Conservation (phyloP, 2,797 vertebrate genomes). For the Hirundo rustica region DNA sequence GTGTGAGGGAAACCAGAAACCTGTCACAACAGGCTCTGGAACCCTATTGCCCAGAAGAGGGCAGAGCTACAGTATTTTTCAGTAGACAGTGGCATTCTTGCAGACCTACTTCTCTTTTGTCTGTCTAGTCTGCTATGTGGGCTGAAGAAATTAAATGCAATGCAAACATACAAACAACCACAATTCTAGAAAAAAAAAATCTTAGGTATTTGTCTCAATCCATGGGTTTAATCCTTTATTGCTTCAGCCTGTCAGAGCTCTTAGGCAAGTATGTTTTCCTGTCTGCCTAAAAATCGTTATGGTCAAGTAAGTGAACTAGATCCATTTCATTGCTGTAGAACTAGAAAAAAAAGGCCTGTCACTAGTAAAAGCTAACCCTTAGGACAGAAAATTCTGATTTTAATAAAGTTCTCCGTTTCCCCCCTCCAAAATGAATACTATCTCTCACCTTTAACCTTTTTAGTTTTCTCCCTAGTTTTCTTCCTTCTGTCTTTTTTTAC, state of each 20-base stretch:
- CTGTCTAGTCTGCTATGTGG: neutral
- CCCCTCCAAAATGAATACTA: neutral
- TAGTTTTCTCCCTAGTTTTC: neutral
- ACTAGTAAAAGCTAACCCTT: neutral
- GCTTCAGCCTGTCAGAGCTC: neutral
- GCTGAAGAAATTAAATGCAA: neutral
- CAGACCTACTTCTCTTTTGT: neutral
- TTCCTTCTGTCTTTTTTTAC: neutral
- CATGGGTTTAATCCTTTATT: neutral
- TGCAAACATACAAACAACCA: neutral
- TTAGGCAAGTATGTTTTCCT: neutral
- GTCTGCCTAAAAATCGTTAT: neutral
- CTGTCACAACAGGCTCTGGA: conserved; percentile 54
- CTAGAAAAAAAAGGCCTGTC: neutral
- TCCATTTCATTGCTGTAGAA: neutral
- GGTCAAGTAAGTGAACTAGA: neutral
- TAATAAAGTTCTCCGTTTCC: neutral
- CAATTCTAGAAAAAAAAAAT: neutral
- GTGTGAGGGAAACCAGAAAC: neutral
- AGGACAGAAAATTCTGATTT: neutral
- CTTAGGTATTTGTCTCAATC: neutral
- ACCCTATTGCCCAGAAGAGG: conserved; percentile 84
- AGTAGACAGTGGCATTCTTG: neutral
- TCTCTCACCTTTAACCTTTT: neutral
- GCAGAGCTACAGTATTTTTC: conserved; percentile 85